Evolutionary conservation across 2,888 invertebrate genomes (phyloP).

Genomic region (Alloplasta piceator): DNA sequence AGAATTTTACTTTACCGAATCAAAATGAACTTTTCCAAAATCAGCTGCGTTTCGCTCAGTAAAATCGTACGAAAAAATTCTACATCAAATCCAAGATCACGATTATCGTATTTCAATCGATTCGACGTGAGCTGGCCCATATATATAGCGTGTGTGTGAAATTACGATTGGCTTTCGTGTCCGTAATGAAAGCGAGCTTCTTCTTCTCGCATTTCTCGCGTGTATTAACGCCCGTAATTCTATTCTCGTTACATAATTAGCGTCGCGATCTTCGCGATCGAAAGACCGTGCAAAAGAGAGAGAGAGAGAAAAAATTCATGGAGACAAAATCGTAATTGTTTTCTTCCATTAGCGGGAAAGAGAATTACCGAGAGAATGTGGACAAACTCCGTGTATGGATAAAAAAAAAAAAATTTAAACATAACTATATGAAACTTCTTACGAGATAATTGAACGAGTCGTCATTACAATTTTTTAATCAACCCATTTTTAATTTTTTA

Average conservation of each 20-base stretch:
- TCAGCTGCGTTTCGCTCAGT: no score
- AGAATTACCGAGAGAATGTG: constrained; percentile 5
- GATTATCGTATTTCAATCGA: no score
- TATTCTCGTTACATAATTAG: constrained; percentile 71
- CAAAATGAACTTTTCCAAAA: no score
- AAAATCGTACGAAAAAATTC: no score
- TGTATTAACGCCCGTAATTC: constrained; percentile 65
- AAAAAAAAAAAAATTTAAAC: constrained; percentile 60
- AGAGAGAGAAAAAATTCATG: constrained; percentile 19
- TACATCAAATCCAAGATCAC: no score
- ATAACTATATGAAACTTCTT: constrained; percentile 13
- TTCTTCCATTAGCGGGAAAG: constrained; percentile 31
- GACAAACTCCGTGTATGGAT: constrained; percentile 24
- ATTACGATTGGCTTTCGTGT: constrained; percentile 63
- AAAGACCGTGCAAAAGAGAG: constrained; percentile 2
- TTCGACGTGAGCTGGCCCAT: not conserved
- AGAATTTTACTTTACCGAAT: no score
- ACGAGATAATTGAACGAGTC: constrained; percentile 50
- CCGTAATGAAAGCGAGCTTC: constrained; percentile 66
- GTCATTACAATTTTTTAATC: constrained; percentile 59
- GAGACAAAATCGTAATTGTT: constrained; percentile 60
- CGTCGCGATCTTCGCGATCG: constrained; percentile 47
- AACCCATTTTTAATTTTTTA: not conserved
- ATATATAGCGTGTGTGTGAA: constrained; percentile 24
- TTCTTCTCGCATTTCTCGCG: constrained; percentile 62